These are phyloP conservation scores for Brachionus angularis DNA, from an alignment of 1,140 invertebrate species.

Conservation along the genomic window DNA sequence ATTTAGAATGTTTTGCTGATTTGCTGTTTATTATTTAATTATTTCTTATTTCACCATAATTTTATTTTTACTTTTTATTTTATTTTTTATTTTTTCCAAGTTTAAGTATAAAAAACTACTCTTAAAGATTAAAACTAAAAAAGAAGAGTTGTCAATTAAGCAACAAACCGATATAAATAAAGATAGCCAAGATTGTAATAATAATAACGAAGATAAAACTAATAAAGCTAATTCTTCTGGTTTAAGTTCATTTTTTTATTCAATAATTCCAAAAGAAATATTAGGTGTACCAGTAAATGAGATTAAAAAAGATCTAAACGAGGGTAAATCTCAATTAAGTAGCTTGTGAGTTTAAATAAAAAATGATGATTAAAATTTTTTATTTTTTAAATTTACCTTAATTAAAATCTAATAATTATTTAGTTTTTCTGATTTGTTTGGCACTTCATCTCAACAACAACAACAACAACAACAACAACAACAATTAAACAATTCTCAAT, in stretches of 20 bases:
- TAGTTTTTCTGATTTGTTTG: constrained; percentile 44
- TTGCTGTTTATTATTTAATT: constrained; percentile 36
- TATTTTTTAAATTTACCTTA: background rate
- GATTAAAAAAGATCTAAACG: constrained; percentile 37
- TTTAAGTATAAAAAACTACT: constrained; percentile 13
- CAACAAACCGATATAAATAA: background rate
- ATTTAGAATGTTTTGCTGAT: no score
- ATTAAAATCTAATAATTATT: no score
- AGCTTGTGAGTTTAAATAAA: constrained; percentile 6
- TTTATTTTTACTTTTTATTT: no score
- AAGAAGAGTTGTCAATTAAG: constrained; percentile 1
- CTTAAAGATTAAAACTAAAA: no score
- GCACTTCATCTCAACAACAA: background rate
- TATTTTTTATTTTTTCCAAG: background rate
- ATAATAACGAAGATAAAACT: background rate
- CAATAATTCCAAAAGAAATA: constrained; percentile 25
- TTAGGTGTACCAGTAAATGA: constrained; percentile 25
- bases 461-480: background rate
- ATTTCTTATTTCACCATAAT: no score
- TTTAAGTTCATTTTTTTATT: constrained; percentile 11
- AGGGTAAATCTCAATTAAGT: constrained; percentile 25
- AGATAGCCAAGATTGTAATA: background rate
- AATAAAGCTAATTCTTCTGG: background rate
- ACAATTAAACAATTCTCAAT: background rate
- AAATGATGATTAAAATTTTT: background rate